Conservation (phyloP, 2,888 invertebrate genomes). For the Eremobia ochroleuca region DNA sequence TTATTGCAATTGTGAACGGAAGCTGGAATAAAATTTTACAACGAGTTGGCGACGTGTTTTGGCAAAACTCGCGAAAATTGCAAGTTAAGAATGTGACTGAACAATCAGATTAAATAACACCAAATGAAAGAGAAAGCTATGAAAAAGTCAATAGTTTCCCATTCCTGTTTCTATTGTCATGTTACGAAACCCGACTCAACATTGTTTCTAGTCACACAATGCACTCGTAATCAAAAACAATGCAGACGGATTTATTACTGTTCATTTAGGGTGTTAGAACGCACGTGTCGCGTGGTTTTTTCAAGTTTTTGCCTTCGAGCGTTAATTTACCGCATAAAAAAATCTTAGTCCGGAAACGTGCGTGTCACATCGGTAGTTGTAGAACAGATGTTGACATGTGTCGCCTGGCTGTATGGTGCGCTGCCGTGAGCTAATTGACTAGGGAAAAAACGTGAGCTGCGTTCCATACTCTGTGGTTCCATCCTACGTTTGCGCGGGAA, state of each 20-base stretch:
- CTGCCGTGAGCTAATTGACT: conserved; percentile 86
- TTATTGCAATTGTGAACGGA: conserved; percentile 21
- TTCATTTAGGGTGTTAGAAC: conserved; percentile 68
- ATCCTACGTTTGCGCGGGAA: conserved; percentile 70
- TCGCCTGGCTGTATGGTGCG: conserved; percentile 77
- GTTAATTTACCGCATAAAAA: conserved; percentile 86
- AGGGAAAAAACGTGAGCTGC: conserved; percentile 82
- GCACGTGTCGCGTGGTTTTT: conserved; percentile 74
- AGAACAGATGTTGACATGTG: conserved; percentile 90
- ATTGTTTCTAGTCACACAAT: conserved; percentile 36
- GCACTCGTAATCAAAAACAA: conserved; percentile 54
- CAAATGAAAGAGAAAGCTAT: background rate
- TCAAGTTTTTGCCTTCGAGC: conserved; percentile 77
- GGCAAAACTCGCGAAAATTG: conserved; percentile 14
- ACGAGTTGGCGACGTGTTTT: conserved; percentile 2
- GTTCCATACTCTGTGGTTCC: conserved; percentile 61
- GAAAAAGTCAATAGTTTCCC: background rate
- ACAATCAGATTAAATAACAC: background rate
- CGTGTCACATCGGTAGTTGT: conserved; percentile 84
- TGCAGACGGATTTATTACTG: conserved; percentile 61
- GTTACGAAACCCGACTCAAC: conserved; percentile 14
- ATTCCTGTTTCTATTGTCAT: background rate
- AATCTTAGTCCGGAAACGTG: conserved; percentile 86
- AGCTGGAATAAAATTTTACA: conserved; percentile 24
- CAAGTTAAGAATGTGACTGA: background rate